Evolutionary conservation across 2,113 vertebrate species (phyloP).

Genomic region (Saguinus imperator): DNA sequence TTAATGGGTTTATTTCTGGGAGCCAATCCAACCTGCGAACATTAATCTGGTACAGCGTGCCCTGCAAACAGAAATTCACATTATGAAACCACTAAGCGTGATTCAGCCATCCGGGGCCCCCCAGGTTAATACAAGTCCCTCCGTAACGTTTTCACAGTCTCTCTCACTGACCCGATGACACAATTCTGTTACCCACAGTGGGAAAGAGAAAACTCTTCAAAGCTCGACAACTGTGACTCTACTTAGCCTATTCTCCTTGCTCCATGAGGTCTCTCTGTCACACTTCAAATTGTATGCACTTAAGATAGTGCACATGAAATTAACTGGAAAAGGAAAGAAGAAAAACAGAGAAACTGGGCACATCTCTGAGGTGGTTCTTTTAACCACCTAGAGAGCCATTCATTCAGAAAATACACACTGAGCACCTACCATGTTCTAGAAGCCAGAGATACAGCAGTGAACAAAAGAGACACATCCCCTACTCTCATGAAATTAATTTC

Average conservation of each 20-base stretch:
- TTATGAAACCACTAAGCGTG: conserved; percentile 74
- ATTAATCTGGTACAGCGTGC: conserved; percentile 77
- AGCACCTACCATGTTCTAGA: not conserved
- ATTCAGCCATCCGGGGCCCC: conserved; percentile 69
- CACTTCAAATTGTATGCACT: not conserved
- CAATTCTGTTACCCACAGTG: not conserved
- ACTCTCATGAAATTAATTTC: not conserved
- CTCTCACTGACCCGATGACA: not conserved
- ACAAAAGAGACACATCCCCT: not conserved
- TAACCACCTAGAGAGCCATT: not conserved
- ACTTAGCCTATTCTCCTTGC: not conserved
- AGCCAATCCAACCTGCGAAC: conserved; percentile 72
- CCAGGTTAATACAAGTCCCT: conserved; percentile 2
- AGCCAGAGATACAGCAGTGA: not conserved
- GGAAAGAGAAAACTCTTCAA: not conserved
- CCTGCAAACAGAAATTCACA: conserved; percentile 72
- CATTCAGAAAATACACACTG: not conserved
- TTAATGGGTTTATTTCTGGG: conserved; percentile 81
- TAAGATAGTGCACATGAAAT: not conserved
- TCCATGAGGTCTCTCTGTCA: not conserved
- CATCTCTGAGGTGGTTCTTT: not conserved
- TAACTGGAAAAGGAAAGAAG: not conserved
- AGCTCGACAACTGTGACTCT: not conserved
- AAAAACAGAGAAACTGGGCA: accelerated
- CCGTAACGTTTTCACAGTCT: not conserved